phyloP scores from a whole-genome alignment of 2,113 vertebrate genomes.

The Corydoras sp. region DNA sequence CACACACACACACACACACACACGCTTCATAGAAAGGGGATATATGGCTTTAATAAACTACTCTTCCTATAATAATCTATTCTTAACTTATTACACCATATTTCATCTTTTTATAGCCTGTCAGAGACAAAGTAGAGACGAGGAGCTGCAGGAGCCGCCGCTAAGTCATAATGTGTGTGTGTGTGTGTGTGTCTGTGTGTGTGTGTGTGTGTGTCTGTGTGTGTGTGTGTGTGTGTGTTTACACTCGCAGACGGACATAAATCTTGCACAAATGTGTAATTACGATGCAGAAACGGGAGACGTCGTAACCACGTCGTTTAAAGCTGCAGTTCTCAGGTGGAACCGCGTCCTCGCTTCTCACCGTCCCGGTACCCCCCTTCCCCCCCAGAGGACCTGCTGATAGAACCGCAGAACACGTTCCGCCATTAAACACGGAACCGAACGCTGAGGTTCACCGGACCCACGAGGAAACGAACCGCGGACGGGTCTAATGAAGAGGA shows the following conservation, averaged over 20 bases:
- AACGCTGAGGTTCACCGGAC: too few species aligned
- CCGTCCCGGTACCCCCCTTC: too few species aligned
- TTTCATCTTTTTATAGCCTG: slow-evolving; percentile 4
- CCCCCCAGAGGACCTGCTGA: too few species aligned
- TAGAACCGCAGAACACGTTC: too few species aligned
- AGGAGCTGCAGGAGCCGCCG: too few species aligned
- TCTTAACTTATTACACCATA: slow-evolving; percentile 26
- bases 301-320: background rate
- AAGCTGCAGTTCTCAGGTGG: slow-evolving; percentile 33
- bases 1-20: background rate
- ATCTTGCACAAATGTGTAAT: slow-evolving; percentile 35
- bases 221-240: background rate
- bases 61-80: slow-evolving; percentile 14
- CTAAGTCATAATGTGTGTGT: slow-evolving; percentile 1
- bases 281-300: slow-evolving; percentile 25
- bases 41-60: slow-evolving; percentile 29
- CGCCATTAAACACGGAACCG: too few species aligned
- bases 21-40: background rate
- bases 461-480: too few species aligned
- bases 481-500: too few species aligned
- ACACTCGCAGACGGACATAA: slow-evolving; percentile 12
- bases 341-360: slow-evolving; percentile 24
- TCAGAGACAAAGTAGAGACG: background rate
- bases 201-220: background rate
- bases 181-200: background rate